Conservation (phyloP, 1,140 invertebrate species). For the Dinoponera quadriceps region DNA sequence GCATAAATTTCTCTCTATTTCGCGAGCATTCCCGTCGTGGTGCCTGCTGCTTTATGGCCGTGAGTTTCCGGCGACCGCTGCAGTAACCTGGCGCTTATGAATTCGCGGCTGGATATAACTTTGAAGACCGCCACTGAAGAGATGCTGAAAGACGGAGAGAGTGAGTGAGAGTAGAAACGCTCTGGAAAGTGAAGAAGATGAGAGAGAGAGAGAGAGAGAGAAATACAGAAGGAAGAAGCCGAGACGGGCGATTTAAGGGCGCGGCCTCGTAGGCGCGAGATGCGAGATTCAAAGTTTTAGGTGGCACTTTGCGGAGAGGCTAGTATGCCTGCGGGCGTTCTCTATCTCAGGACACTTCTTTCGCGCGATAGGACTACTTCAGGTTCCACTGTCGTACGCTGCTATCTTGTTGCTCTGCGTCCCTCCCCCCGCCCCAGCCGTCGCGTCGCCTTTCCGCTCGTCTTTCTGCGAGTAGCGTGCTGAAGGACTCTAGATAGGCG, state of each 20-base stretch:
- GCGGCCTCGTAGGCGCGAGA: conserved; percentile 58
- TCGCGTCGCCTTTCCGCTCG: conserved; percentile 10
- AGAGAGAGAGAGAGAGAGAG: conserved; percentile 19
- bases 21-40: conserved; percentile 19
- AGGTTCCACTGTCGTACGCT: conserved; percentile 26
- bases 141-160: conserved; percentile 9
- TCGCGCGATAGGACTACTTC: conserved; percentile 60
- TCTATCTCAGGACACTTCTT: conserved; percentile 58
- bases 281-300: conserved; percentile 75
- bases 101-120: conserved; percentile 60
- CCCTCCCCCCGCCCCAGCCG: no score
- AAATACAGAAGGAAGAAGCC: background rate
- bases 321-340: conserved; percentile 39
- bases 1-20: conserved; percentile 35
- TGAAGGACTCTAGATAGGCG: conserved; percentile 35
- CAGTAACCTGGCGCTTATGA: conserved; percentile 39
- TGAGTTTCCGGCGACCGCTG: conserved; percentile 43
- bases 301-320: conserved; percentile 58
- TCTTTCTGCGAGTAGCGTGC: conserved; percentile 18
- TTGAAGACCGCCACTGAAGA: conserved; percentile 35
- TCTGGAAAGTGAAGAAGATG: background rate
- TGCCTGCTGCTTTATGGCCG: conserved; percentile 10
- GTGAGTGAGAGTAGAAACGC: background rate
- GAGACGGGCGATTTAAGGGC: conserved; percentile 56
- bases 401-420: conserved; percentile 34